Conservation (phyloP, 2,888 invertebrate genomes). For the Stenotaenia linearis region DNA sequence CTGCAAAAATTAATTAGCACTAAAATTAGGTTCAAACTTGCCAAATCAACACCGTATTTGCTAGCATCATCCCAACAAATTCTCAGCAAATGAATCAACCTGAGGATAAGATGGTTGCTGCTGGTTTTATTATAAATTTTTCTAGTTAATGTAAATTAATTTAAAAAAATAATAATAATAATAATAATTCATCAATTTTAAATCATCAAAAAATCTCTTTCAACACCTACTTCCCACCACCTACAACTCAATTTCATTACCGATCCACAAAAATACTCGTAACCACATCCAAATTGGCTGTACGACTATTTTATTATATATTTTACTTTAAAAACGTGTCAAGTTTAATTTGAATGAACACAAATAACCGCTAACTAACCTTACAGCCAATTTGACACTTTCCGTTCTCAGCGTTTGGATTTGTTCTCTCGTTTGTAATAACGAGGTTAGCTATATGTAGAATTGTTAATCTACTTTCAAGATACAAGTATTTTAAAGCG, state of each 20-base stretch:
- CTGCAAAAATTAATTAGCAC: background rate
- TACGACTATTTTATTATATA: background rate
- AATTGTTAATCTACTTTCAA: too few relatives aligned
- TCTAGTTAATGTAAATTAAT: too few relatives aligned
- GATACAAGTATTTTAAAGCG: too few relatives aligned
- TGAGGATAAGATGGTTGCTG: background rate
- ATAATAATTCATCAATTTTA: too few relatives aligned
- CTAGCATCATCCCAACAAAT: background rate
- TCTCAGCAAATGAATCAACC: background rate
- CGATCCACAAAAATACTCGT: background rate
- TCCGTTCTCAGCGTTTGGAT: background rate
- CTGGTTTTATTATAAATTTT: too few relatives aligned
- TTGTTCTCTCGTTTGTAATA: too few relatives aligned
- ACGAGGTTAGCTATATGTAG: too few relatives aligned
- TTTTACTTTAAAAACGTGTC: background rate
- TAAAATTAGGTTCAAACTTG: background rate
- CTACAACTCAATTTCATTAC: background rate
- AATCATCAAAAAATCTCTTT: too few relatives aligned
- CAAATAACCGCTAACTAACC: background rate
- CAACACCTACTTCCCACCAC: too few relatives aligned
- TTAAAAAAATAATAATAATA: too few relatives aligned
- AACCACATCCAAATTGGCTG: too few relatives aligned
- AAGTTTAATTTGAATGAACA: background rate
- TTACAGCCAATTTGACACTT: background rate
- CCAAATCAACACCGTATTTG: background rate